Evolutionary conservation across 2,888 invertebrate species (phyloP).

Genomic region (Craniophora ligustri): DNA sequence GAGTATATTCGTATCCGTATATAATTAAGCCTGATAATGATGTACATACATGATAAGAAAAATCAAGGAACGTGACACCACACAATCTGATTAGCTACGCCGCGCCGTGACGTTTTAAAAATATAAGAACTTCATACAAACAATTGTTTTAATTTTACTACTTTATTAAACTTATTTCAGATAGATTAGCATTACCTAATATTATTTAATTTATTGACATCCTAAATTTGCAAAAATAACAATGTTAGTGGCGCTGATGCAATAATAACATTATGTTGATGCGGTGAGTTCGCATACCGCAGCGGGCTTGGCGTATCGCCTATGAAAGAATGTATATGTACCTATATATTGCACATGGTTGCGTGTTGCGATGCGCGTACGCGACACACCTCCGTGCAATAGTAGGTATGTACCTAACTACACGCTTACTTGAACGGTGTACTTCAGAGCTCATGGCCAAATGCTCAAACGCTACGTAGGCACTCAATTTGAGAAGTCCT

Average conservation of each 20-base stretch:
- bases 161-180: too few species aligned
- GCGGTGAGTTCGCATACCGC: constrained; percentile 37
- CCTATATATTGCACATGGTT: constrained; percentile 36
- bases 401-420: constrained; percentile 35
- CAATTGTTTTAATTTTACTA: too few species aligned
- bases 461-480: too few species aligned
- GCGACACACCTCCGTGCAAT: constrained; percentile 72
- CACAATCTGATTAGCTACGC: neutral
- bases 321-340: constrained; percentile 23
- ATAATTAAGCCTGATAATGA: constrained; percentile 12
- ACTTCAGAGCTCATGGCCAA: constrained; percentile 8
- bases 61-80: neutral
- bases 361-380: constrained; percentile 64
- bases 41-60: constrained; percentile 23
- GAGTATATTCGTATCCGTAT: constrained; percentile 5
- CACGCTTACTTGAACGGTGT: constrained; percentile 51
- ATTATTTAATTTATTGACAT: too few species aligned
- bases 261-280: constrained; percentile 59
- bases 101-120: neutral
- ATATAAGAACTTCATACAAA: neutral
- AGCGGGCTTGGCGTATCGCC: constrained; percentile 29
- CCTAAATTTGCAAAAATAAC: neutral
- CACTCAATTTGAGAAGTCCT: too few species aligned
- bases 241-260: constrained; percentile 58
- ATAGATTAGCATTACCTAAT: too few species aligned